phyloP scores from a whole-genome alignment of 37 sponge, comb jelly and placozoan species.

The Diacarnus erythraeanus region DNA sequence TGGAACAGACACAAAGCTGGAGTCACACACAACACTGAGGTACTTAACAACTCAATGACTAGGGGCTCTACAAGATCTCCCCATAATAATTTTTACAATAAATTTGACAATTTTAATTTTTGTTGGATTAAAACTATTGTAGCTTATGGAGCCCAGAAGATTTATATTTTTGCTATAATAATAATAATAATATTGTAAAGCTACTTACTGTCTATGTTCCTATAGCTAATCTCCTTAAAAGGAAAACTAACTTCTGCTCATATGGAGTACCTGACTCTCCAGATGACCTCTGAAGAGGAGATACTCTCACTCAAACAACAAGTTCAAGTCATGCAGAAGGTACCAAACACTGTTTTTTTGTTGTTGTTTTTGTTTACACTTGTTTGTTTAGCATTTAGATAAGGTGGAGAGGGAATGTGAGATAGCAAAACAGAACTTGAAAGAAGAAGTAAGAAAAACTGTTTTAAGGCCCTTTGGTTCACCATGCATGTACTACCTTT shows the following conservation, averaged over 20 bases:
- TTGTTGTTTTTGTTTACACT: not conserved
- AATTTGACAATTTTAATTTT: too few relatives aligned
- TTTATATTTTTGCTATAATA: too few relatives aligned
- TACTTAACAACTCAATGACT: too few relatives aligned
- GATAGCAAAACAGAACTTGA: slow-evolving; percentile 16
- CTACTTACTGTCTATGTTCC: not conserved
- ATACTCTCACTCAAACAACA: slow-evolving; percentile 51
- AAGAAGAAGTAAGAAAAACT: slow-evolving; percentile 34
- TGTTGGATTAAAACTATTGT: too few relatives aligned
- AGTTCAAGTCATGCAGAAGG: slow-evolving; percentile 57
- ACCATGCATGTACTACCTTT: too few relatives aligned
- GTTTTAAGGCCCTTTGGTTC: too few relatives aligned
- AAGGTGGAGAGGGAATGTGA: slow-evolving; percentile 52
- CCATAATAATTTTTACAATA: too few relatives aligned
- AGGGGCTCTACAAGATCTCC: too few relatives aligned
- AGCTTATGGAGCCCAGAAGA: too few relatives aligned
- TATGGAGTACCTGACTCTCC: slow-evolving; percentile 13
- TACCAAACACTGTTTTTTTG: not conserved
- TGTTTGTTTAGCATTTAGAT: slow-evolving; percentile 35
- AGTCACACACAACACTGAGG: slow-evolving; percentile 8
- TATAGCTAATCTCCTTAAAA: slow-evolving; percentile 32
- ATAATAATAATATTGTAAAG: too few relatives aligned
- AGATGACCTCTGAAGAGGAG: slow-evolving; percentile 56
- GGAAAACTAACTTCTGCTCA: slow-evolving; percentile 18
- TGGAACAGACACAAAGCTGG: slow-evolving; percentile 30